Conservation (phyloP, 2,797 vertebrate species). For the Liasis olivaceus region DNA sequence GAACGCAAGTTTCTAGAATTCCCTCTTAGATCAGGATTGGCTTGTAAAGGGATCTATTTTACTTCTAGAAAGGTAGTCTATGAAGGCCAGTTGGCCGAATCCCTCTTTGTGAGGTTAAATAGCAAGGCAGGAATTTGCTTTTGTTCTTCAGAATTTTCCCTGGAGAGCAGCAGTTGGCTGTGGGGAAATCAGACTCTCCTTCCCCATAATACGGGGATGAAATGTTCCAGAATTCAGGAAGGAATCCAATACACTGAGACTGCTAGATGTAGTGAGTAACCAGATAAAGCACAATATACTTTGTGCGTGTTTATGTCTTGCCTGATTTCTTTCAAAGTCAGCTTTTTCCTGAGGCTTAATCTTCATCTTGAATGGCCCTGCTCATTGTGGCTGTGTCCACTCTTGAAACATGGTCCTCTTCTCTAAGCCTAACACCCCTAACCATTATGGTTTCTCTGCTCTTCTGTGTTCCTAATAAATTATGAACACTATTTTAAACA, state of each 20-base stretch:
- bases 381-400: not conserved
- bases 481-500: no score
- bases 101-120: not conserved
- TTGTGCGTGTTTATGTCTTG: not conserved
- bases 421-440: not conserved
- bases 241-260: not conserved
- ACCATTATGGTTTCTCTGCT: not conserved
- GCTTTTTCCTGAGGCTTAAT: not conserved
- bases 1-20: not conserved
- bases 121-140: not conserved
- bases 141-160: not conserved
- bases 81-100: not conserved
- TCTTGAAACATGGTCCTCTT: not conserved
- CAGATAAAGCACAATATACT: not conserved
- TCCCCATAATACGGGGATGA: not conserved
- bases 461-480: not conserved
- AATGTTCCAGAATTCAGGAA: not conserved
- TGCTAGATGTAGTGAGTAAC: not conserved
- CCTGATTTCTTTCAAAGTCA: not conserved
- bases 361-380: not conserved
- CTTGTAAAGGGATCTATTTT: not conserved
- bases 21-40: not conserved
- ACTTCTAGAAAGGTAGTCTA: not conserved
- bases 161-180: not conserved
- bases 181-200: not conserved